These are phyloP conservation scores for Nysson spinosus DNA, from an alignment of 2,888 invertebrate species.

Conservation along the genomic window DNA sequence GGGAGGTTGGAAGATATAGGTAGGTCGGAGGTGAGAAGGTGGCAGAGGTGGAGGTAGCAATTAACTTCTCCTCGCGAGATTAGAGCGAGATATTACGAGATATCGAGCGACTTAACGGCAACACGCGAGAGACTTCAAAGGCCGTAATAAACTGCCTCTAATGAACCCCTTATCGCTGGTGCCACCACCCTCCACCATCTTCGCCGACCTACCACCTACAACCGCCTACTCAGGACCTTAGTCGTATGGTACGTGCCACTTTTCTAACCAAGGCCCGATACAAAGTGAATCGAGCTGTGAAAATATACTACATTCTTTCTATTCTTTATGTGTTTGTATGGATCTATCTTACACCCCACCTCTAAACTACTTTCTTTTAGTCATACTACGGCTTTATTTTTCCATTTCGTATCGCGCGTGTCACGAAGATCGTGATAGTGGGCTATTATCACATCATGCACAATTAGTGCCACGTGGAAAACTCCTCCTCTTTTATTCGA, in stretches of 20 bases:
- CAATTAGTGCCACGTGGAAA: constrained; percentile 43
- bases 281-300: constrained; percentile 57
- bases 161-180: constrained; percentile 77
- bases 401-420: too few relatives aligned
- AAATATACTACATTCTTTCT: constrained; percentile 32
- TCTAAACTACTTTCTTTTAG: constrained; percentile 2
- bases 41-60: constrained; percentile 68
- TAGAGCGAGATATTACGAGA: constrained; percentile 77
- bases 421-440: constrained; percentile 58
- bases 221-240: constrained; percentile 9
- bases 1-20: constrained; percentile 47
- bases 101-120: constrained; percentile 77
- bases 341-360: too few relatives aligned
- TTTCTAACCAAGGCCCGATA: constrained; percentile 46
- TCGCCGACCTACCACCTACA: constrained; percentile 56
- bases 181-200: constrained; percentile 59
- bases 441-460: constrained; percentile 63
- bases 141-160: constrained; percentile 77
- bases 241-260: constrained; percentile 41
- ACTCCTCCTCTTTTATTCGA: constrained; percentile 49
- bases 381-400: too few relatives aligned
- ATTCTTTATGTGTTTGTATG: too few relatives aligned
- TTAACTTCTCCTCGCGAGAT: constrained; percentile 78
- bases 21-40: constrained; percentile 60
- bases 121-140: constrained; percentile 78